Conservation (phyloP, 2,888 invertebrate species). For the Asteroscopus sphinx region DNA sequence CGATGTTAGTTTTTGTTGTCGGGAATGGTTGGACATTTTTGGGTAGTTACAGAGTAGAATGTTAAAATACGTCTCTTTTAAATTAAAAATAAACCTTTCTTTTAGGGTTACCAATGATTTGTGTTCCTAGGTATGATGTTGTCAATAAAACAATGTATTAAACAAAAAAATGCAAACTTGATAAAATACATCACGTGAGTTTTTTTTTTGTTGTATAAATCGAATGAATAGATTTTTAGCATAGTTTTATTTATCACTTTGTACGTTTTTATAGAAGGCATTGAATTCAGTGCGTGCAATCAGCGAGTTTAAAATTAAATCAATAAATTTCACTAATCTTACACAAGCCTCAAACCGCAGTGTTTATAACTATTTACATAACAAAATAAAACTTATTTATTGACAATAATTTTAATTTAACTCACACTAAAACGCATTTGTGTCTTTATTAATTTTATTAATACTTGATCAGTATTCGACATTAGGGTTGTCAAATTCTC, state of each 20-base stretch:
- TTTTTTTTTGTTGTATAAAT: no score
- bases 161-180: no score
- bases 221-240: no score
- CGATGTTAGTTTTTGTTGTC: constrained; percentile 10
- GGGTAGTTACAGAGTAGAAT: neutral
- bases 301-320: neutral
- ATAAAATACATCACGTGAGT: no score
- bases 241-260: no score
- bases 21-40: constrained; percentile 1
- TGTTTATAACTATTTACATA: neutral
- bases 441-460: constrained; percentile 12
- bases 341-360: neutral
- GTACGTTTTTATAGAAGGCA: no score
- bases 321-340: constrained; percentile 6
- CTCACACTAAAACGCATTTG: constrained; percentile 6
- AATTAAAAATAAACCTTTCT: no score
- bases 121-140: no score
- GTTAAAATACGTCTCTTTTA: neutral
- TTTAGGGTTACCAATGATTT: no score
- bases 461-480: neutral
- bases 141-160: no score
- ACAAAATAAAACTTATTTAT: constrained; percentile 1
- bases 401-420: constrained; percentile 1
- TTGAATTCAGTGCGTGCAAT: no score
- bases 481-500: constrained; percentile 5